Evolutionary conservation across 30 jellyfish, hydroid and myxozoan species (phyloP), one percentile per base, ranked within the genome.

Genomic region (Cassiopea andromeda): DNA sequence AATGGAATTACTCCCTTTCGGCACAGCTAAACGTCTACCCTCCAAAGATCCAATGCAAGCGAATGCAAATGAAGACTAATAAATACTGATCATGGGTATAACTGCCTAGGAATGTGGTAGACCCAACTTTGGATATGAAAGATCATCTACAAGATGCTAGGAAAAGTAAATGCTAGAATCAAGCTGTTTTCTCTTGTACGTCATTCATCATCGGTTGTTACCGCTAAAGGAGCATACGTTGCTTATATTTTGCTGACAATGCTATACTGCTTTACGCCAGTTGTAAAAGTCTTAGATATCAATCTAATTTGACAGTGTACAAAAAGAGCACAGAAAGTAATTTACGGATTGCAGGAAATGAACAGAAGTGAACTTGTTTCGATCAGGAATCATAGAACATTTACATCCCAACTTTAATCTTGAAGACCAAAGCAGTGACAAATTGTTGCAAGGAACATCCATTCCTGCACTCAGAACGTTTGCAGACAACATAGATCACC

Each of bases 181-280:
- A 80, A 80, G 79, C 81, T 80, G 89, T 44, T 80, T 57, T 80
- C 89, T 77, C 79, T 60, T 80, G 89, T 60, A 44, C 89, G 81
- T 80, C 66, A 80, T 80, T 80, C 89, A 80, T 60, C 9, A n/a
- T 80, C 89, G 60, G 60, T 49, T 80, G 16, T 80, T 57, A 81
- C 81, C 57, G 89, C 89, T n/a, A 80, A 80, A 49, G 89, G 81
- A 46, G 89, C 9, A 80, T 54, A 49, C 89, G 57, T n/a, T 80
- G 49, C 89, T n/a, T 82, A 60, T 84, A 82, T 82, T 61, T 66
- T 82, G 70, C 92, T 27, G 68, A 73, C 92, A 84, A 84, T 84
- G 92, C 92, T 84, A 17, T 84, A 70, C 92, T 84, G 92, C 19
- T 69, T 86, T 18, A 50, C 85, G 85, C 92, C 84, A 44, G 77